Percentiles rank a stretch among this genome's conserved stretches.
Evolutionary conservation across 2,113 vertebrate genomes (phyloP).

Genomic region (Alces alces): DNA sequence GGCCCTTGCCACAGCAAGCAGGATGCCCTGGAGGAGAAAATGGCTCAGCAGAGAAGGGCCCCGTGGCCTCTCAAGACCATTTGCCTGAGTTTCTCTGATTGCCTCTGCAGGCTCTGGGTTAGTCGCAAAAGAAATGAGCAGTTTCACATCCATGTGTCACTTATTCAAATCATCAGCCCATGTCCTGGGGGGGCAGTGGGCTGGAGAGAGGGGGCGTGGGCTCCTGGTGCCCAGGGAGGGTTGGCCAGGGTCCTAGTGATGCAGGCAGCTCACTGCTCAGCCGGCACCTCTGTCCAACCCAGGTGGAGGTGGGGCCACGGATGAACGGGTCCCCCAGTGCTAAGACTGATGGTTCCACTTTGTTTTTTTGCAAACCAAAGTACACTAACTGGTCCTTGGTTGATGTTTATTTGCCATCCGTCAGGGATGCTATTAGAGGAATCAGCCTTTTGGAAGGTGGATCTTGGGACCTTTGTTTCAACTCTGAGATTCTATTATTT

Average conservation of each 20-base stretch:
- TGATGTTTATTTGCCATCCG: rapidly evolving
- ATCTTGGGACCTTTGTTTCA: not conserved
- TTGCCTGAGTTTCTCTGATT: rapidly evolving
- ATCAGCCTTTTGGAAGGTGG: not conserved
- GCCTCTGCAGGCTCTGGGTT: not conserved
- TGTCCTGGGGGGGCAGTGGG: rapidly evolving
- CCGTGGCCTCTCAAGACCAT: rapidly evolving
- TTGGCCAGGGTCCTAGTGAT: rapidly evolving
- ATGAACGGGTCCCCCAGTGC: rapidly evolving
- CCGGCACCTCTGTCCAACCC: rapidly evolving
- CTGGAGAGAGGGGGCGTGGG: rapidly evolving
- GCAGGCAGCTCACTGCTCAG: not conserved
- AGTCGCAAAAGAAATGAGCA: not conserved
- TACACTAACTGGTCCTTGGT: rapidly evolving
- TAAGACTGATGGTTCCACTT: rapidly evolving
- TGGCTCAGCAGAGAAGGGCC: rapidly evolving
- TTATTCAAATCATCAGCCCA: rapidly evolving
- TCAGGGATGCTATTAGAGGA: not conserved
- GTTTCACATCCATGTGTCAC: rapidly evolving
- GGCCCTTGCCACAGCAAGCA: not conserved
- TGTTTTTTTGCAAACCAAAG: no score
- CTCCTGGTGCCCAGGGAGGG: rapidly evolving
- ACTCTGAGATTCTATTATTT: not conserved
- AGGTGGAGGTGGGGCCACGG: rapidly evolving
- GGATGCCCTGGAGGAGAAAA: not conserved